These are phyloP conservation scores for Lineus longissimus DNA, from an alignment of 1,140 invertebrate genomes.

Conservation along the genomic window DNA sequence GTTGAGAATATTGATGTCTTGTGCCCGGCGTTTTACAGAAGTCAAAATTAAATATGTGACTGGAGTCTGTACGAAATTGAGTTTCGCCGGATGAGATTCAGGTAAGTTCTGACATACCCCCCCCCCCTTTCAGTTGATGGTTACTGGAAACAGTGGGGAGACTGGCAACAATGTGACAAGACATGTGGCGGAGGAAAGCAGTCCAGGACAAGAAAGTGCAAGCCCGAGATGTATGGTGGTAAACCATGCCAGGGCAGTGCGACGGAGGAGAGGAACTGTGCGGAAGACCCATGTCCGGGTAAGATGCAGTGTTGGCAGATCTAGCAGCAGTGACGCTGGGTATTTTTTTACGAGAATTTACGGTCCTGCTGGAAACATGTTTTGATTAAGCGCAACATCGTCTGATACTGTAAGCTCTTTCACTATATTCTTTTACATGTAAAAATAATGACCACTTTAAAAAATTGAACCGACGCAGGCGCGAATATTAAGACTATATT, in stretches of 20 bases:
- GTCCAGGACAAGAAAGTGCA: neutral
- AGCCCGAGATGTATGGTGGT: neutral
- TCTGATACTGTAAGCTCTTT: neutral
- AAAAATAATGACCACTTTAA: neutral
- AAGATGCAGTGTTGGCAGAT: neutral
- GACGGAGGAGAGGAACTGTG: neutral
- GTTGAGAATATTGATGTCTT: no score
- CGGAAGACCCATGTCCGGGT: slow-evolving; percentile 2
- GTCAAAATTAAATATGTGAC: no score
- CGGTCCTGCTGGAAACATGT: neutral
- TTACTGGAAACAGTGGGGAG: neutral
- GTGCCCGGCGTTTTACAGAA: no score
- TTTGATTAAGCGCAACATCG: neutral
- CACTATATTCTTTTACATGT: neutral
- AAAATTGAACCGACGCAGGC: neutral
- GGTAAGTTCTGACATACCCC: no score
- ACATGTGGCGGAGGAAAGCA: neutral
- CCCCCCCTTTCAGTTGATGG: slow-evolving; percentile 6
- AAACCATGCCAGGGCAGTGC: neutral
- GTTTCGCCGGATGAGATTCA: neutral
- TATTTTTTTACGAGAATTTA: neutral
- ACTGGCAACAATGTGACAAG: neutral
- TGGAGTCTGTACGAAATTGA: neutral
- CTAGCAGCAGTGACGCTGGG: neutral
- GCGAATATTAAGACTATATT: neutral